These are phyloP conservation scores for Melanotus villosus DNA, from an alignment of 2,888 invertebrate genomes.

Conservation along the genomic window DNA sequence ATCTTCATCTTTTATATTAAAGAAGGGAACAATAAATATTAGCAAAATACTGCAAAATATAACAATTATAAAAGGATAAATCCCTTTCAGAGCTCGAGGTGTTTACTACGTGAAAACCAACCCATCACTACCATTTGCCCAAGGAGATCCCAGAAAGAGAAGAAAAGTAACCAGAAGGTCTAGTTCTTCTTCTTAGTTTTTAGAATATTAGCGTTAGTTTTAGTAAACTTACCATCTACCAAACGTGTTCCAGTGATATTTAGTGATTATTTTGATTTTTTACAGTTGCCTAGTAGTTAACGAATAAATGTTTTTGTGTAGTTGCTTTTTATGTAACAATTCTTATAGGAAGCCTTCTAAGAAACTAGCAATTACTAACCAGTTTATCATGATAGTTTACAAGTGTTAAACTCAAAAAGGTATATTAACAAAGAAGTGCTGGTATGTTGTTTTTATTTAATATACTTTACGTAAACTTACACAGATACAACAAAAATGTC, in stretches of 20 bases:
- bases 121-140: conserved; percentile 86
- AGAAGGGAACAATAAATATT: too few relatives aligned
- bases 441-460: conserved; percentile 42
- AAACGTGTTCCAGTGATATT: conserved; percentile 27
- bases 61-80: too few relatives aligned
- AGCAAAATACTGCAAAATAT: too few relatives aligned
- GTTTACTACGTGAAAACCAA: conserved; percentile 90
- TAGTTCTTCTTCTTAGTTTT: too few relatives aligned
- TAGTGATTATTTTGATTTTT: conserved; percentile 14
- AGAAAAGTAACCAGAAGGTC: background rate
- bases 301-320: background rate
- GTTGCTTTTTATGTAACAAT: background rate
- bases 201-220: too few relatives aligned
- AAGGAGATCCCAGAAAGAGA: conserved; percentile 79
- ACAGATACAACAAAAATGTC: conserved; percentile 32
- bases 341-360: too few relatives aligned
- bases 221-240: background rate
- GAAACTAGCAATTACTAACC: background rate
- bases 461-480: conserved; percentile 43
- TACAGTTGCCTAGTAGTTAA: background rate
- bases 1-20: too few relatives aligned
- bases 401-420: background rate
- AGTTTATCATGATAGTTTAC: background rate
- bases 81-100: conserved; percentile 83
- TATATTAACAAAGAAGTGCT: conserved; percentile 3